Base-by-base conservation (phyloP, 2,888 invertebrate genomes). In the Hanleya hanleyi region DNA sequence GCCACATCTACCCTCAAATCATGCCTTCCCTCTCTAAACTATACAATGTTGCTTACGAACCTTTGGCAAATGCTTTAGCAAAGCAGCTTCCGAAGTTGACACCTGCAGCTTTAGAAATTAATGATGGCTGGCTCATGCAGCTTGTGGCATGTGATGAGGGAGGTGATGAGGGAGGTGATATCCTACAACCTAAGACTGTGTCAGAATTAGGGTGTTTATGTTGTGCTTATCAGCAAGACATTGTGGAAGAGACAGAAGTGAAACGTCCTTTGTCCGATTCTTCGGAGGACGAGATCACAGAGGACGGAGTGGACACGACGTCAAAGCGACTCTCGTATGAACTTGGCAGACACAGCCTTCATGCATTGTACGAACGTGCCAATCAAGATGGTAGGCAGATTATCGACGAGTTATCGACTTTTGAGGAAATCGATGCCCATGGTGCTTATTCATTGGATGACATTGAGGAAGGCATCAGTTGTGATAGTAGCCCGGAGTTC, bases 1-100 rank as follows among this genome's bases (percentile, higher is more conserved):
- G 75, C 18, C 83, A 86, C 67, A 78, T 88, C 26, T 86, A 84
- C 67, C 67, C 76, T 5, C 74, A 79, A 65, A 75, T 83, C 5
- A 81, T 86, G 77, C 76, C 79, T 7, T 47, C 74, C 0, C 61
- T 88, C 22, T 68, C 78, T 68, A 69, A 80, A 18, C 67, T 87
- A n/a, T 88, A 86, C 75, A 77, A 78, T 26, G 62, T 72, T 6
- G 83, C 81, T 4, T 85, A 84, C 67, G 67, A 64, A 7, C 70
- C 73, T 0, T 74, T 80, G n/a, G 79, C 80, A 35, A 38, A 75
- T 0, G 75, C 67, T 33, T 71, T 86, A 12, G 67, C 74, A 0
- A 47, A 67, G 15, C 75, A 78, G 70, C 37, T 83, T 1, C 64
- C 76, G 3, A 64, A 62, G n/a, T 76, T 82, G 47, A 74, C 78